Evolutionary conservation across 2,113 vertebrate species (phyloP).

Genomic region (Triplophysa siluroides): DNA sequence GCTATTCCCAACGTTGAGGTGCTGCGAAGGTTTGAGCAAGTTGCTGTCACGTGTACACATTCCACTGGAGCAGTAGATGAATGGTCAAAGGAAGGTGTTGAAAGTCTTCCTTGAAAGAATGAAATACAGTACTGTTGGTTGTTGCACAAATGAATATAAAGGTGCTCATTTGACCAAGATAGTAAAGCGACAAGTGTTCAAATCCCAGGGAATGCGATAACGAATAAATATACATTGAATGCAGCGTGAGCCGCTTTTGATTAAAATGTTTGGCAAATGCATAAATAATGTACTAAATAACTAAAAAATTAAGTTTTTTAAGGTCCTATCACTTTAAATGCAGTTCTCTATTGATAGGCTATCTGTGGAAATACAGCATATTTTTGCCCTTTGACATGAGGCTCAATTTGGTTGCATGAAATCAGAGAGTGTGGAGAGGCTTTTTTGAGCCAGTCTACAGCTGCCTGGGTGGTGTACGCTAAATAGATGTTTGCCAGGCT

Average conservation of each 20-base stretch:
- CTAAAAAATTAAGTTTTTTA: background rate
- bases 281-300: no score
- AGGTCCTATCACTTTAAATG: background rate
- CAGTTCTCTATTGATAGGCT: background rate
- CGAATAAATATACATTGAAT: no score
- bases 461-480: background rate
- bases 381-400: conserved; percentile 12
- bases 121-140: conserved; percentile 12
- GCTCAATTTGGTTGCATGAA: conserved; percentile 37
- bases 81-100: background rate
- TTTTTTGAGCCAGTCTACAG: conserved; percentile 23
- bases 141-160: background rate
- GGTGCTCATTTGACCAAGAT: background rate
- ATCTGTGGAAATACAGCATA: conserved; percentile 19
- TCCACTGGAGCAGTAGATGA: conserved; percentile 2
- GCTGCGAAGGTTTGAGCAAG: background rate
- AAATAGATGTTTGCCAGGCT: background rate
- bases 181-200: no score
- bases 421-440: background rate
- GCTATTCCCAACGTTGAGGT: background rate
- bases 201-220: no score
- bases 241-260: no score
- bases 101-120: conserved; percentile 5
- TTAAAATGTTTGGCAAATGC: no score
- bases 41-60: background rate